A percentile compares a stretch with the other conserved stretches of the same genome.
phyloP scores from a whole-genome alignment of 2,888 invertebrate species.

The Chymomyza caudatula region DNA sequence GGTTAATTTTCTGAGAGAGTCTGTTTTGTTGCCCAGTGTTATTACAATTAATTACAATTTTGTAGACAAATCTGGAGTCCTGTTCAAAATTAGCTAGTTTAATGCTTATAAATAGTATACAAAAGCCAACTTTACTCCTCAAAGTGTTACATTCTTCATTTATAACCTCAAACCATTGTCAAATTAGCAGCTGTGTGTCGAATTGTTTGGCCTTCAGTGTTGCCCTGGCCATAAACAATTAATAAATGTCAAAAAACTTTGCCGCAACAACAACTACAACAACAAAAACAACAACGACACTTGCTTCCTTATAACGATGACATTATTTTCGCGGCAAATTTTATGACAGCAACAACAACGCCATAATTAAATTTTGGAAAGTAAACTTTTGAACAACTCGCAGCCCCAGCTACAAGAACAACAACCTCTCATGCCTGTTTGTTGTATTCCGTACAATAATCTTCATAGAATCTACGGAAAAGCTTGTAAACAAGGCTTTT shows the following conservation, averaged over 20 bases:
- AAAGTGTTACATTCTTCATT: background rate
- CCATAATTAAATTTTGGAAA: conserved; percentile 49
- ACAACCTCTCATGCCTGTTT: background rate
- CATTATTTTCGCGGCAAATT: conserved; percentile 44
- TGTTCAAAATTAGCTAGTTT: too few species aligned
- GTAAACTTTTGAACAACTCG: conserved; percentile 16
- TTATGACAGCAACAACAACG: conserved; percentile 12
- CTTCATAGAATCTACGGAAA: background rate
- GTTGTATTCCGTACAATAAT: too few species aligned
- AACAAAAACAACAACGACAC: conserved; percentile 14
- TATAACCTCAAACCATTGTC: conserved; percentile 25
- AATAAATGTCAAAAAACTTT: conserved; percentile 69
- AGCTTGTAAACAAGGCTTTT: conserved; percentile 61
- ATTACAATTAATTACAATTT: conserved; percentile 4
- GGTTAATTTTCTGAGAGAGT: too few species aligned
- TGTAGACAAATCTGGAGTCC: background rate
- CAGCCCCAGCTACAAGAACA: background rate
- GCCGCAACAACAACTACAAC: conserved; percentile 37
- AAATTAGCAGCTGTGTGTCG: conserved; percentile 67
- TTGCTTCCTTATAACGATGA: conserved; percentile 24
- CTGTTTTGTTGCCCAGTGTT: too few species aligned
- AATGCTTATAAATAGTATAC: background rate
- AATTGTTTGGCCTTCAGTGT: conserved; percentile 18
- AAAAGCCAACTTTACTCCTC: background rate
- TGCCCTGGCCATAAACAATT: conserved; percentile 56